These are phyloP conservation scores for Hypanus sabinus DNA, from an alignment of 2,113 vertebrate genomes.

Conservation along the genomic window DNA sequence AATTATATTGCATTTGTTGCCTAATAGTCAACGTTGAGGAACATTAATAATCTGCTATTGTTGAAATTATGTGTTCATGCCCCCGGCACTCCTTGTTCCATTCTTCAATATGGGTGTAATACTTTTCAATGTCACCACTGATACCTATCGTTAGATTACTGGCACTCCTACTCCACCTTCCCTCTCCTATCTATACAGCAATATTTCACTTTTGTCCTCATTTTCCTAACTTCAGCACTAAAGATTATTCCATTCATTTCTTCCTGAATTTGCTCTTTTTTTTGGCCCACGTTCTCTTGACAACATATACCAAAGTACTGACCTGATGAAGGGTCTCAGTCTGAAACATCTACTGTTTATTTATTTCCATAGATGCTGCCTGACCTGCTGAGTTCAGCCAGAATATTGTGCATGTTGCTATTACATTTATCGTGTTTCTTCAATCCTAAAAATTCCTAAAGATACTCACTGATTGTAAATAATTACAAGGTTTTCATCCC, in stretches of 20 bases:
- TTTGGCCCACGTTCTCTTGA: neutral
- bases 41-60: neutral
- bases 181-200: neutral
- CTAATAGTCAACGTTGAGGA: neutral
- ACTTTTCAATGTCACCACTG: neutral
- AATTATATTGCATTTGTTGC: neutral
- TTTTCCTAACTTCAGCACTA: too few relatives aligned
- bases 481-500: neutral
- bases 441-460: neutral
- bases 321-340: too few relatives aligned
- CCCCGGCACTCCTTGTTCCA: neutral
- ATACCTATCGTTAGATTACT: neutral
- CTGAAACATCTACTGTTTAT: too few relatives aligned
- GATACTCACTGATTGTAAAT: neutral
- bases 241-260: too few relatives aligned
- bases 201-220: too few relatives aligned
- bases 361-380: too few relatives aligned
- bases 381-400: too few relatives aligned
- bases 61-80: neutral
- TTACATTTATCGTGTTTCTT: neutral
- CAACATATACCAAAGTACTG: neutral
- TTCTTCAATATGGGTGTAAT: neutral
- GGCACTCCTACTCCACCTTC: neutral
- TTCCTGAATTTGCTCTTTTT: neutral
- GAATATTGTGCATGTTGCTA: too few relatives aligned